These are phyloP conservation scores for Spicauda simplicius DNA, from an alignment of 2,888 invertebrate species.

Conservation along the genomic window DNA sequence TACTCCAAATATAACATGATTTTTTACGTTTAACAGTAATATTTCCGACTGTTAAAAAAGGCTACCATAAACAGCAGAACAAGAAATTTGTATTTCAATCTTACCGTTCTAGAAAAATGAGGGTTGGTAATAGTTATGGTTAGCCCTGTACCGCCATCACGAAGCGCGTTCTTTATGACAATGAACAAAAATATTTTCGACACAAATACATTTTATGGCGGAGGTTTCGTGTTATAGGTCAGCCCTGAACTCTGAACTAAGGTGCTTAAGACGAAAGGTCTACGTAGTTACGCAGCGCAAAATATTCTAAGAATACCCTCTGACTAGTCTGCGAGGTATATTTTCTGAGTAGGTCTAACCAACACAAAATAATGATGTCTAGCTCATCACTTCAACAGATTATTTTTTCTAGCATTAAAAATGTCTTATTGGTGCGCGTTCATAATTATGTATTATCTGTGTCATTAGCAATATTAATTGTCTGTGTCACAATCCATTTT, in stretches of 20 bases:
- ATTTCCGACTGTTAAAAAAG: no score
- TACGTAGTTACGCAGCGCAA: not conserved
- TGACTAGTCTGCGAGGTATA: no score
- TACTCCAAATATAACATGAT: no score
- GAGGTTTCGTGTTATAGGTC: not conserved
- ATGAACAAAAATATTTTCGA: slow-evolving; percentile 6
- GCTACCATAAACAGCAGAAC: not conserved
- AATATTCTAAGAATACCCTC: not conserved
- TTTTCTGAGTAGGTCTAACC: no score
- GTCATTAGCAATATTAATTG: no score
- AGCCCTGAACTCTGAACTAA: not conserved
- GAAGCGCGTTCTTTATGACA: slow-evolving; percentile 4
- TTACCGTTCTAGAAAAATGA: slow-evolving; percentile 21
- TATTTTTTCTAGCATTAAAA: no score
- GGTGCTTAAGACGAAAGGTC: not conserved
- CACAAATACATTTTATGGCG: not conserved
- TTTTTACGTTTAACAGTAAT: no score
- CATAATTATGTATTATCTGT: no score
- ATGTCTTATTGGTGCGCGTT: no score
- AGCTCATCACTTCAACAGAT: no score
- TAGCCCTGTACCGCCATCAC: slow-evolving; percentile 17
- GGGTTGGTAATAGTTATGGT: slow-evolving; percentile 15
- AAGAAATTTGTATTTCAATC: slow-evolving; percentile 1
- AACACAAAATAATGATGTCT: no score
- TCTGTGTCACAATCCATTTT: no score